These are phyloP conservation scores for Columbina picui DNA, from an alignment of 2,113 vertebrate genomes.

Conservation along the genomic window DNA sequence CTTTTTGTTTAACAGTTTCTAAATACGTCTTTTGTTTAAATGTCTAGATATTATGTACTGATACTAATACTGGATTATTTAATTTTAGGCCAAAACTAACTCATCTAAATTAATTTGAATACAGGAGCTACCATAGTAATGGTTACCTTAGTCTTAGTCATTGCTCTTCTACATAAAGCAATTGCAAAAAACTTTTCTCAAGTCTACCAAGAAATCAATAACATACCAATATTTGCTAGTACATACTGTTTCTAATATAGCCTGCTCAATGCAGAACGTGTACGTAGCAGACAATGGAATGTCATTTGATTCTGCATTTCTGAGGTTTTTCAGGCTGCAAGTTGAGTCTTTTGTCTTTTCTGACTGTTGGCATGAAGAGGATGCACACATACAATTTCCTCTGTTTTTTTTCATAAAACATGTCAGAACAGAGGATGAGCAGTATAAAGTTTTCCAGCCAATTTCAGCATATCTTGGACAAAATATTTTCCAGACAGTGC, in stretches of 20 bases:
- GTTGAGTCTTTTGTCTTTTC: constrained; percentile 11
- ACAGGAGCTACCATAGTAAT: not conserved
- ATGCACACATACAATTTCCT: not conserved
- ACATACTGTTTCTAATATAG: not conserved
- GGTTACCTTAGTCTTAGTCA: not conserved
- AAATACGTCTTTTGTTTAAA: not conserved
- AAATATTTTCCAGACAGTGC: not conserved
- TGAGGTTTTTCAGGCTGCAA: constrained; percentile 3
- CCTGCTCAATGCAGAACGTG: not conserved
- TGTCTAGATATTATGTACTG: not conserved
- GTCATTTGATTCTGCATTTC: not conserved
- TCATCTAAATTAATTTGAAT: not conserved
- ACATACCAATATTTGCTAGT: not conserved
- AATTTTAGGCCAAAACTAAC: not conserved
- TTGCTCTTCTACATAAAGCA: not conserved
- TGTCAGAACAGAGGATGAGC: not conserved
- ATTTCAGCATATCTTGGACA: not conserved
- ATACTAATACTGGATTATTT: not conserved
- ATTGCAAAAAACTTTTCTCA: not conserved
- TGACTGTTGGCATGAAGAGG: not conserved
- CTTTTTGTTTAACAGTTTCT: not conserved
- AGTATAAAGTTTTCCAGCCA: not conserved
- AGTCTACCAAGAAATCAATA: not conserved
- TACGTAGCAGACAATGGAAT: not conserved
- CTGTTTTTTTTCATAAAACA: not conserved